Evolutionary conservation across 2,888 invertebrate species (phyloP).

Genomic region (Metallyticus violacea): DNA sequence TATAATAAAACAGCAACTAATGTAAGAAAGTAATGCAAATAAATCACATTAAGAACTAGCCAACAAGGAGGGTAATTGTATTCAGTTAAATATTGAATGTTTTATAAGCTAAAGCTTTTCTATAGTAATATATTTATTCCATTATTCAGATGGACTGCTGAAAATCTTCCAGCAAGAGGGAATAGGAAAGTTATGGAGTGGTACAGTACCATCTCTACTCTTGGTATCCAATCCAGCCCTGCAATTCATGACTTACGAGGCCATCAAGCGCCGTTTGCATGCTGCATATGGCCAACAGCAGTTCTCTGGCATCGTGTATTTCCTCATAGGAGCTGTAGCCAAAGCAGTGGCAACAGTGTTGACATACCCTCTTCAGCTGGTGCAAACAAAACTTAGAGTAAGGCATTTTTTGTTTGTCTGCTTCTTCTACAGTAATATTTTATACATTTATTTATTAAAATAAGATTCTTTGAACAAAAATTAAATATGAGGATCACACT

Average conservation of each 20-base stretch:
- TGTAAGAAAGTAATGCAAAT: too few relatives aligned
- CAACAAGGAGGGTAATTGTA: neutral
- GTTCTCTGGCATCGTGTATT: conserved; percentile 62
- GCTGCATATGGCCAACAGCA: conserved; percentile 48
- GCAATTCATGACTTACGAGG: conserved; percentile 90
- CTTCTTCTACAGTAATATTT: too few relatives aligned
- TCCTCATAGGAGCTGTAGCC: conserved; percentile 75
- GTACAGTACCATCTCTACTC: conserved; percentile 78
- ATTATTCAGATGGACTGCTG: conserved; percentile 20
- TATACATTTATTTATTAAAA: too few relatives aligned
- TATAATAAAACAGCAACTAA: too few relatives aligned
- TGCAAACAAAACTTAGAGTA: conserved; percentile 74
- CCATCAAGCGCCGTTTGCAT: conserved; percentile 69
- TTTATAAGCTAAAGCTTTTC: too few relatives aligned
- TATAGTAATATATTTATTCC: neutral
- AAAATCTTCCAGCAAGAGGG: conserved; percentile 74
- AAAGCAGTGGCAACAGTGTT: conserved; percentile 81
- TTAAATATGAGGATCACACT: too few relatives aligned
- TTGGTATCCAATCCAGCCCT: conserved; percentile 87
- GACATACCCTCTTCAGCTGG: conserved; percentile 87
- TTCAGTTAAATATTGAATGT: neutral
- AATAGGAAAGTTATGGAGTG: conserved; percentile 73
- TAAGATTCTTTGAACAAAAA: too few relatives aligned
- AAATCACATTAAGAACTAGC: too few relatives aligned
- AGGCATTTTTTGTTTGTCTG: conserved; percentile 33